phyloP scores from a whole-genome alignment of 2,113 vertebrate species.

The Dromas ardeola region DNA sequence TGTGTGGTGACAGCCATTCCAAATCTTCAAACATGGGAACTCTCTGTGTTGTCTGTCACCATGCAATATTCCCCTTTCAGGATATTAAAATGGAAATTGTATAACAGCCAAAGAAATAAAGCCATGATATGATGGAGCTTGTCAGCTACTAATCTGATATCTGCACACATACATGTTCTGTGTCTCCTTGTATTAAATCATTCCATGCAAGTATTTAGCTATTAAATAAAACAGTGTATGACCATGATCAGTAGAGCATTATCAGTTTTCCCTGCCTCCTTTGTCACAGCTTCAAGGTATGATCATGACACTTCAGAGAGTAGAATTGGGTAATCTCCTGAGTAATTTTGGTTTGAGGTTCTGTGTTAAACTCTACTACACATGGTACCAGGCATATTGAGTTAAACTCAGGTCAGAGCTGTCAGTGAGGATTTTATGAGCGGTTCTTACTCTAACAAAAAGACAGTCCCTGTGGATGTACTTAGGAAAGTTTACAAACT shows the following conservation, averaged over 20 bases:
- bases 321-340: not conserved
- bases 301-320: not conserved
- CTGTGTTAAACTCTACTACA: not conserved
- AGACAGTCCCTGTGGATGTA: fast-evolving
- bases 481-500: not conserved
- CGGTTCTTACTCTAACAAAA: not conserved
- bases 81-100: not conserved
- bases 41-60: not conserved
- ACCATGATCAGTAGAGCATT: not conserved
- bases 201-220: not conserved
- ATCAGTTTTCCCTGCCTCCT: not conserved
- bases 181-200: slow-evolving; percentile 50
- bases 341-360: not conserved
- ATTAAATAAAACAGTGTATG: not conserved
- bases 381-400: not conserved
- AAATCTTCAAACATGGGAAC: not conserved
- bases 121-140: not conserved
- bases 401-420: not conserved
- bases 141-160: slow-evolving; percentile 28
- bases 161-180: not conserved
- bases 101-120: not conserved
- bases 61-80: not conserved
- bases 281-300: not conserved
- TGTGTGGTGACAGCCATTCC: not conserved
- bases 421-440: not conserved